Percentiles rank a stretch among this genome's conserved stretches.
phyloP scores from a whole-genome alignment of 1,140 invertebrate genomes.

The Drosophila prosaltans region DNA sequence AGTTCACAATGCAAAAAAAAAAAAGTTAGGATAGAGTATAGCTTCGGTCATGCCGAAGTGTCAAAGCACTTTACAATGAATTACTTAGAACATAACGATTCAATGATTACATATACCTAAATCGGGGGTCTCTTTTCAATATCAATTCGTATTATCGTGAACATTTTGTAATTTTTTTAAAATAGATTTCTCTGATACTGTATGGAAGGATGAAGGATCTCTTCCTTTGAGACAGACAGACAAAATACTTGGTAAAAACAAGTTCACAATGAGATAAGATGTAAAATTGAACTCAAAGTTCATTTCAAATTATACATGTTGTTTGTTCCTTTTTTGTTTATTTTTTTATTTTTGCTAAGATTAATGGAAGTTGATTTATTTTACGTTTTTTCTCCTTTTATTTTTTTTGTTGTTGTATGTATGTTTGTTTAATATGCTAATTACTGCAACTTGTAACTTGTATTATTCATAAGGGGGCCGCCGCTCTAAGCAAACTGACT shows the following conservation, averaged over 20 bases:
- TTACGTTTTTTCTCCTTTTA: neutral
- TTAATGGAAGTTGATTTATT: constrained; percentile 20
- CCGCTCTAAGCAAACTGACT: neutral
- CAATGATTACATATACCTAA: neutral
- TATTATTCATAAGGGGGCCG: neutral
- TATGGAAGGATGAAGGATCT: too few relatives aligned
- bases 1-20: constrained; percentile 11
- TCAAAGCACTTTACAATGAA: neutral
- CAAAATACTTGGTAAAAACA: neutral
- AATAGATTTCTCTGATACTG: neutral
- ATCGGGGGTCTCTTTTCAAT: neutral
- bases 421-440: neutral
- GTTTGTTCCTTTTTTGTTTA: neutral
- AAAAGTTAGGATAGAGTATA: neutral
- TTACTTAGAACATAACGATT: neutral
- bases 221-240: too few relatives aligned
- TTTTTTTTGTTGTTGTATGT: neutral
- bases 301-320: neutral
- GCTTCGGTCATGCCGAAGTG: too few relatives aligned
- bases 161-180: neutral
- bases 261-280: constrained; percentile 4
- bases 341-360: neutral
- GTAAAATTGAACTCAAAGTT: neutral
- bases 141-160: too few relatives aligned
- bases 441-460: constrained; percentile 13